Evolutionary conservation across 2,797 vertebrate species (phyloP), one percentile per base, ranked within the genome.

Genomic region (Tamandua tetradactyla): DNA sequence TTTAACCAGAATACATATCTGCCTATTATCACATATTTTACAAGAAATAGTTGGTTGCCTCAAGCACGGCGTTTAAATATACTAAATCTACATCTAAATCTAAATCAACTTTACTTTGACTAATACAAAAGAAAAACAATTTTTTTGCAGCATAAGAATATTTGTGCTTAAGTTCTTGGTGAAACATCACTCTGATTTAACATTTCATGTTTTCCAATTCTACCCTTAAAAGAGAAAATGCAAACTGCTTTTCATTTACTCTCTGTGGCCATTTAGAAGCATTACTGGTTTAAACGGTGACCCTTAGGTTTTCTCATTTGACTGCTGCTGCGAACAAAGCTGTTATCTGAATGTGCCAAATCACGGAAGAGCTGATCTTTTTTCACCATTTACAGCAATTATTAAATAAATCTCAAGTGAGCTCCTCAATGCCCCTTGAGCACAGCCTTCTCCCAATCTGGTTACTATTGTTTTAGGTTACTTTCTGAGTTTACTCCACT

Each of bases 401-500:
- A 5, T 30, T 12, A 5, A 10, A 4, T 1, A 2, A 1, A 2
- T 27, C 3, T 55, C 55, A 0, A 2, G 15, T 1, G 35, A 87
- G 40, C 1, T 10, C 15, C 18, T 52, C 6, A 0, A 0, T 0
- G 8, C 1, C 79, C 17, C 37, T 6, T n/a, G 22, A 4, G 13
- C 44, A 61, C 44, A 7, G 61, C 22, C 57, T 10, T 40, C 55
- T 76, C n/a, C 71, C 20, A 10, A 7, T 32, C 35, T 27, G 22
- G 25, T 30, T 49, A 23, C 0, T 0, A 9, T 4, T 37, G 18
- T 47, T 27, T 35, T 62, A 5, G 68, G 20, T 52, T n/a, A 12
- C 59, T 62, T 68, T 74, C 25, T 20, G 27, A 22, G 2, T 18
- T 71, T 32, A 22, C 25, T 22, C 27, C 14, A 6, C 22, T 0